Evolutionary conservation across 2,888 invertebrate species (phyloP).

Genomic region (Pomacea canaliculata): DNA sequence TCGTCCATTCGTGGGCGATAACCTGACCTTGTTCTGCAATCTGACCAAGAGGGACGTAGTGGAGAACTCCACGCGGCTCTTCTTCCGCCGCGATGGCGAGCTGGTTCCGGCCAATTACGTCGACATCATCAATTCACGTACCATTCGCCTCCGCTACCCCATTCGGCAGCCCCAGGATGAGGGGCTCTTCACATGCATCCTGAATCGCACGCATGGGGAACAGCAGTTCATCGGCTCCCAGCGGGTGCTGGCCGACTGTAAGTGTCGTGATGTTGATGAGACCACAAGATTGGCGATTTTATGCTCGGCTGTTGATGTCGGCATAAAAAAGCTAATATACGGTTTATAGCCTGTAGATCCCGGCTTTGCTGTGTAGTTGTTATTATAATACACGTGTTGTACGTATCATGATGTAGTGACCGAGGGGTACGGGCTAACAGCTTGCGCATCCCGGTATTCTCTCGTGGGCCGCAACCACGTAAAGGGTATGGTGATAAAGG

Average conservation of each 20-base stretch:
- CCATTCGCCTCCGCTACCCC: constrained; percentile 47
- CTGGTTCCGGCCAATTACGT: constrained; percentile 39
- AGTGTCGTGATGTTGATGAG: constrained; percentile 20
- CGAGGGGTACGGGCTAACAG: too few relatives aligned
- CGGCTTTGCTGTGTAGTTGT: too few relatives aligned
- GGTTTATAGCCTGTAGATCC: too few relatives aligned
- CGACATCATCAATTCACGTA: constrained; percentile 42
- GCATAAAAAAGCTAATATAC: too few relatives aligned
- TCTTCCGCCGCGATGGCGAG: constrained; percentile 44
- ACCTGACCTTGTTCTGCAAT: constrained; percentile 50
- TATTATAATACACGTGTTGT: too few relatives aligned
- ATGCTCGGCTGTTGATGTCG: neutral
- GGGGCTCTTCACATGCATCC: constrained; percentile 49
- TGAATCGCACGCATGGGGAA: constrained; percentile 38
- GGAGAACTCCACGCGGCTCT: constrained; percentile 45
- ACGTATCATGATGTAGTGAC: too few relatives aligned
- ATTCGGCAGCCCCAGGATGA: constrained; percentile 40
- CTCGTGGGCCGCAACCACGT: too few relatives aligned
- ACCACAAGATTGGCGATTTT: neutral
- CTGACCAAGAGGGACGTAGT: constrained; percentile 45
- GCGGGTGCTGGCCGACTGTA: constrained; percentile 52
- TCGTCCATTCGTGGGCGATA: constrained; percentile 49
- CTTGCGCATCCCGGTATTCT: too few relatives aligned
- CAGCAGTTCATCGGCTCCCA: constrained; percentile 33
- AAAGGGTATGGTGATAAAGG: too few relatives aligned